phyloP scores from a whole-genome alignment of 2,113 vertebrate genomes.

The Phrynosoma platyrhinos region DNA sequence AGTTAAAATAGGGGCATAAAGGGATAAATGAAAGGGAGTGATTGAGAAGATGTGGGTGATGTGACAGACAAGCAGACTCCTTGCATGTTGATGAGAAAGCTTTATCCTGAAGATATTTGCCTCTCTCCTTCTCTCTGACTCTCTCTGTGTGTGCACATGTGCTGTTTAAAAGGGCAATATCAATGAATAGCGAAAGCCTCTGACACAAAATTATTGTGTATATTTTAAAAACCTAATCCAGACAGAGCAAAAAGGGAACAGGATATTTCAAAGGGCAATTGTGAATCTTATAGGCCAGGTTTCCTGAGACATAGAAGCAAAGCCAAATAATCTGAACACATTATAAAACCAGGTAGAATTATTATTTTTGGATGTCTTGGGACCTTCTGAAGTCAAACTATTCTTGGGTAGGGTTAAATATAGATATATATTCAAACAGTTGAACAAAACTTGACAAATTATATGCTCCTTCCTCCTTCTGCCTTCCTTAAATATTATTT shows the following conservation, averaged over 20 bases:
- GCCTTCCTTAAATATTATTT: background rate
- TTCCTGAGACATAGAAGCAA: conserved; percentile 17
- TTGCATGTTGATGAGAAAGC: conserved; percentile 79
- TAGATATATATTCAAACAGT: background rate
- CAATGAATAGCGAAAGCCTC: conserved; percentile 42
- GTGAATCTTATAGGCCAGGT: conserved; percentile 1
- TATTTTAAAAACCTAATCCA: conserved; percentile 36
- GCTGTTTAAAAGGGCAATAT: conserved; percentile 69
- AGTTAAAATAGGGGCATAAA: conserved; percentile 74
- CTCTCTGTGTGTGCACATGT: background rate
- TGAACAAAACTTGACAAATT: background rate
- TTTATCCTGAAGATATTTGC: conserved; percentile 64
- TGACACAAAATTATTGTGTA: background rate
- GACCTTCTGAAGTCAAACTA: conserved; percentile 42
- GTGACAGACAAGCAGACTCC: conserved; percentile 76
- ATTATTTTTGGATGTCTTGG: conserved; percentile 42
- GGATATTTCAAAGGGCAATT: conserved; percentile 28
- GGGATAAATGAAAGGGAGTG: conserved; percentile 77
- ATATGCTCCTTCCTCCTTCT: background rate
- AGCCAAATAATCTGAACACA: conserved; percentile 18
- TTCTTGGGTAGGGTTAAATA: background rate
- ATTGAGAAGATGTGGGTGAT: conserved; percentile 78
- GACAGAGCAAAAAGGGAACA: conserved; percentile 50
- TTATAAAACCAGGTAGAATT: conserved; percentile 41
- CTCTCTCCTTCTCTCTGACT: conserved; percentile 51